Evolutionary conservation across 1,140 invertebrate genomes (phyloP).

Genomic region (Drosophila santomea): DNA sequence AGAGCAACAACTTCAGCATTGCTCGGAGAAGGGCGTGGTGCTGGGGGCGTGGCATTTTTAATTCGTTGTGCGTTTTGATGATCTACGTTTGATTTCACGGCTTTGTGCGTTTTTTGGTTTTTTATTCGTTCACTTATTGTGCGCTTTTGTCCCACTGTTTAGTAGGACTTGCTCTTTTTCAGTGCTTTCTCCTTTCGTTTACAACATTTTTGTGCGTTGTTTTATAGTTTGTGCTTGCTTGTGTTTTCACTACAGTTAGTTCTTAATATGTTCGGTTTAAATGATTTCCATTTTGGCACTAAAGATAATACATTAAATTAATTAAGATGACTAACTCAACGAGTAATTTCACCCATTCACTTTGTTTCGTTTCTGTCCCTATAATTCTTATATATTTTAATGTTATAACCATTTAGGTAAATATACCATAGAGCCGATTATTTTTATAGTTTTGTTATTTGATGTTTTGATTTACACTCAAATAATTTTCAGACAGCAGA

Average conservation of each 20-base stretch:
- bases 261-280: conserved; percentile 45
- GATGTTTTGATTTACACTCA: no score
- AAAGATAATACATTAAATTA: conserved; percentile 24
- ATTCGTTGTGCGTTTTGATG: conserved; percentile 25
- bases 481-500: not conserved
- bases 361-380: no score
- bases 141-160: conserved; percentile 63
- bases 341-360: no score
- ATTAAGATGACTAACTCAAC: not conserved
- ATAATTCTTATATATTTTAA: no score
- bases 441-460: not conserved
- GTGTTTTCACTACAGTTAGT: conserved; percentile 15
- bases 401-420: no score
- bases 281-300: conserved; percentile 77
- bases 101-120: conserved; percentile 3
- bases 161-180: conserved; percentile 33
- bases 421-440: no score
- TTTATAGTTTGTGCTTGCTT: conserved; percentile 24
- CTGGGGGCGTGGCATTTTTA: conserved; percentile 64
- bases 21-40: conserved; percentile 51
- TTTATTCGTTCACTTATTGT: conserved; percentile 36
- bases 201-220: conserved; percentile 75
- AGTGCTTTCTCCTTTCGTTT: conserved; percentile 21
- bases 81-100: conserved; percentile 14
- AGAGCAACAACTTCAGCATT: conserved; percentile 64